Evolutionary conservation across 2,888 invertebrate genomes (phyloP), one percentile per base, ranked within the genome.

Genomic region (Dorcus parallelipipedus): DNA sequence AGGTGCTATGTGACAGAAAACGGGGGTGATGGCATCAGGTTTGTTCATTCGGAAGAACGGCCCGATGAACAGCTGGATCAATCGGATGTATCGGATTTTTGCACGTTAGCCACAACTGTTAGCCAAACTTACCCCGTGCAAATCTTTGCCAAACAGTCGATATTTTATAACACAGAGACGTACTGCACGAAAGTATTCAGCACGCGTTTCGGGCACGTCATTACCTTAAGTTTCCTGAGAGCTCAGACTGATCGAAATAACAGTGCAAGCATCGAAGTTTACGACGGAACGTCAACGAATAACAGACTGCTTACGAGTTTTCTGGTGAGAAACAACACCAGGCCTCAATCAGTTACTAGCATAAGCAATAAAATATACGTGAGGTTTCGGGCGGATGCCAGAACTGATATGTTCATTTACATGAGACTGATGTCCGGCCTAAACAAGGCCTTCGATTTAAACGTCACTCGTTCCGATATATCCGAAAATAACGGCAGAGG

Each of bases 401-500:
- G 86, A 64, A 86, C 87, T 6, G 87, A 89, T 72, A 85, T 90
- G 60, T 83, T 89, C 48, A 88, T 92, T 10, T 93, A 90, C 69
- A 80, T 96, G 70, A 83, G 91, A 66, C 77, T 96, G 41, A 87
- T 89, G 6, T 89, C 93, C 0, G 92, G 91, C 5, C 81, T 84
- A 38, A 84, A 87, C 74, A 86, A 91, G 81, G 86, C 88, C 26
- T 94, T 89, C 74, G 97, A 97, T 76, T 80, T 97, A 54, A 93
- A 93, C 69, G 84, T 99, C 14, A 89, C 90, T 0, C 88, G 93
- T 70, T 91, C 93, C 1, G 86, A 88, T 39, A 86, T 98, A 59
- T 87, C 89, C 2, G 89, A 92, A 74, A 99, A 99, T 79, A 89
- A 90, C 66, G 97, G 97, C 0, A 87, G 96, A 73, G 99, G 99